Base-by-base conservation (phyloP, 23 tunicate species). In the Pegea sp. region DNA sequence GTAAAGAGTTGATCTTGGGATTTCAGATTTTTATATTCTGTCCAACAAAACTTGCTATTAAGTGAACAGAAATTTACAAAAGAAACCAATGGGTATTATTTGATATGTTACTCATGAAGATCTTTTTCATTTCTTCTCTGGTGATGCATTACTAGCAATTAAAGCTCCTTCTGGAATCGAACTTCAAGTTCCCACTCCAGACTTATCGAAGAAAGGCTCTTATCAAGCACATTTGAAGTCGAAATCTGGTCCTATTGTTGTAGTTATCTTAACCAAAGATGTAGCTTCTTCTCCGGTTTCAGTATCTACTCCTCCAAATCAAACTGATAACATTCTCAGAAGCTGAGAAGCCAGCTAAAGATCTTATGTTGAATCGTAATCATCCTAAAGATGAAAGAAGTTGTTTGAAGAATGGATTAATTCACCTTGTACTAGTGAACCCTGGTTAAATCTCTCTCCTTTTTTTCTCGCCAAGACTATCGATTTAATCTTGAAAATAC, bases 21-120 rank as follows among this genome's bases (percentile, higher is more conserved):
- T n/a, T n/a, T n/a, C n/a, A n/a, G n/a, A n/a, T n/a, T n/a, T n/a
- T n/a, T n/a, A n/a, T n/a, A n/a, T n/a, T n/a, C n/a, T n/a, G n/a
- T n/a, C n/a, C n/a, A n/a, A n/a, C n/a, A n/a, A n/a, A n/a, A n/a
- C n/a, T n/a, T n/a, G n/a, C n/a, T n/a, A n/a, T n/a, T n/a, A n/a
- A n/a, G n/a, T n/a, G n/a, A n/a, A n/a, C n/a, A n/a, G n/a, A n/a
- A n/a, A n/a, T n/a, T n/a, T n/a, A n/a, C n/a, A n/a, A n/a, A n/a
- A n/a, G n/a, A n/a, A n/a, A n/a, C n/a, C n/a, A n/a, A n/a, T n/a
- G n/a, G n/a, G n/a, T n/a, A n/a, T n/a, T n/a, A n/a, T n/a, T n/a
- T n/a, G n/a, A n/a, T 80, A 80, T 61, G 75, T 80, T 16, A 80
- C 93, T 26, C 93, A 80, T 49, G 93, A 80, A 46, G 93, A 80